Base-by-base conservation (phyloP, 2,888 invertebrate genomes). In the Chaetoderma sp. region DNA sequence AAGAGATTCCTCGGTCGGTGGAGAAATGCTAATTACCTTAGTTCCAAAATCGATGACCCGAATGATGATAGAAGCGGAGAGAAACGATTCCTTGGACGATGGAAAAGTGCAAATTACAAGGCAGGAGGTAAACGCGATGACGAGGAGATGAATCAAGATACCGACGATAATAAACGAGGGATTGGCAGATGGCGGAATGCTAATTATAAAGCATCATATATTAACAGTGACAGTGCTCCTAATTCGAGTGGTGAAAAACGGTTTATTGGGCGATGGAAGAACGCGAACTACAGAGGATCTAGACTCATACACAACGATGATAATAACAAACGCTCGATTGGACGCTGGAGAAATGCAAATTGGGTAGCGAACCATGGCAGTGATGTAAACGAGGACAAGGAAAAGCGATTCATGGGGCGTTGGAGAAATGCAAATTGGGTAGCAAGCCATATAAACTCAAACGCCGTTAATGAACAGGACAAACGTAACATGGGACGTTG, bases 41-140 rank as follows among this genome's bases (percentile, higher is more conserved):
- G 4, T 27, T 13, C 6, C 6, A 13, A 6, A 27, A 18, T 18
- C 8, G 18, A 25, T 8, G 27, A 50, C 32, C 32, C 28, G 13
- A 6, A 13, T 23, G 47, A 47, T 8, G 23, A 47, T 10, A 36
- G n/a, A 36, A 13, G 10, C n/a, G n/a, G n/a, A 10, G 21, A 13
- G 47, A 52, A 52, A 8, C 16, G 52, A 52, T 52, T 52, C 21
- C 21, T 52, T 16, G 52, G 52, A 3, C 52, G 52, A 16, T 52
- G 52, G 52, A 52, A 52, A 52, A 52, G 32, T 8, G 52, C 32
- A 2, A 52, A 52, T 28, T 52, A 25, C 52, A 8, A 47, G 47
- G 23, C 16, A 8, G 13, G 8, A 52, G 16, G 32, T 2, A n/a
- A 13, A 30, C 4, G 10, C 27, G 21, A 28, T 21, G 27, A 16